A percentile compares a stretch with the other conserved stretches of the same genome.
Conservation (phyloP, 2,888 invertebrate genomes). For the Deilephila elpenor region DNA sequence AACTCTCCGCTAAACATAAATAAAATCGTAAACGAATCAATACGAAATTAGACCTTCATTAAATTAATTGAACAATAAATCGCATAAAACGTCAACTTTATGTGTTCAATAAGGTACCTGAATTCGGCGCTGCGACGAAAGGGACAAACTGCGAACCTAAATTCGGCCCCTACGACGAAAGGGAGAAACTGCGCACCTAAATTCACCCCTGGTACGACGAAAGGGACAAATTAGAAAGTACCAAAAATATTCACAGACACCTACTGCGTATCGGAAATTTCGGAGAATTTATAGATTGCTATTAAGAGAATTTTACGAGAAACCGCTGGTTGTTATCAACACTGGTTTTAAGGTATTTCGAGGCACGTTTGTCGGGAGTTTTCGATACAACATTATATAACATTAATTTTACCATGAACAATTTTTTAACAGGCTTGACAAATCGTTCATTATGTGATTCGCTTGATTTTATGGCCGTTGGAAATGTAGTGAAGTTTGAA, state of each 20-base stretch:
- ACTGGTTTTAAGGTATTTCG: conserved; percentile 5
- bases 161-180: conserved; percentile 32
- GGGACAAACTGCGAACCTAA: conserved; percentile 33
- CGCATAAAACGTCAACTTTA: conserved; percentile 39
- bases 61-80: conserved; percentile 41
- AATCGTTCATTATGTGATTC: neutral
- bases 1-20: neutral
- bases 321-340: conserved; percentile 14
- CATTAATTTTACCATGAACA: neutral
- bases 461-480: no score
- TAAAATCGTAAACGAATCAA: neutral
- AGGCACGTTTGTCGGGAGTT: neutral
- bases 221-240: conserved; percentile 40
- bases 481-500: no score
- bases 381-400: neutral
- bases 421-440: neutral
- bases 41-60: conserved; percentile 37
- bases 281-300: conserved; percentile 11
- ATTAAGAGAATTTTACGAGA: conserved; percentile 25
- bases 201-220: conserved; percentile 28
- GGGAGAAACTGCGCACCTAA: conserved; percentile 33
- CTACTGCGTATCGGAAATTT: neutral
- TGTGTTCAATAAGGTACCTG: conserved; percentile 39
- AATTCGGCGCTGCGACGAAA: conserved; percentile 32
- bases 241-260: conserved; percentile 16